A percentile compares a stretch with the other conserved stretches of the same genome.
Evolutionary conservation across 2,888 invertebrate species (phyloP).

Genomic region (Glaucopsyche alexis): DNA sequence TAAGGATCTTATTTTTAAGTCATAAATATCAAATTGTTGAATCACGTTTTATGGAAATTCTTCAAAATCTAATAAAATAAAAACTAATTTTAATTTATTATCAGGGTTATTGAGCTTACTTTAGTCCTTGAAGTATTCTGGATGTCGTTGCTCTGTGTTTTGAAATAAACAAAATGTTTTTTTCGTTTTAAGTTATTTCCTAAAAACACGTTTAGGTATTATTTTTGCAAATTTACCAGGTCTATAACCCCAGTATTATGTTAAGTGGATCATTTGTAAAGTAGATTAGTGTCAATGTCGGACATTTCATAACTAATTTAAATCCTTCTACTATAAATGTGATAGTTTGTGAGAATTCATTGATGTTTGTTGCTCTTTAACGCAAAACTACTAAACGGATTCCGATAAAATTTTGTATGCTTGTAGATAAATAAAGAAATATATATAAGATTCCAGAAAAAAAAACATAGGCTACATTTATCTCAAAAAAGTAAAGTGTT

Average conservation of each 20-base stretch:
- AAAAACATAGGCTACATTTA: no score
- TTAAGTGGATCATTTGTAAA: neutral
- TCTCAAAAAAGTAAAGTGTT: no score
- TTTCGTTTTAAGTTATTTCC: neutral
- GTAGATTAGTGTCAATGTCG: slow-evolving; percentile 1
- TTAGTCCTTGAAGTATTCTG: neutral
- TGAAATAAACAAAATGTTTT: neutral
- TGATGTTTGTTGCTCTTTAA: no score
- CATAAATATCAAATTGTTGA: no score
- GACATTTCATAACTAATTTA: slow-evolving; percentile 1
- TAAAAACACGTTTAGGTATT: neutral
- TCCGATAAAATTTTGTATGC: no score
- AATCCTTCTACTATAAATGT: neutral
- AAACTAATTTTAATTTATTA: neutral
- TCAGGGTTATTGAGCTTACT: neutral
- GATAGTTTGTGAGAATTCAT: no score
- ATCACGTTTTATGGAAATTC: neutral
- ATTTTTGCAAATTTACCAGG: neutral
- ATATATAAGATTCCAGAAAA: no score
- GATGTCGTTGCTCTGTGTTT: neutral
- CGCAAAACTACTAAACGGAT: no score
- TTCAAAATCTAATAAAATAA: neutral
- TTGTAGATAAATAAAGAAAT: no score
- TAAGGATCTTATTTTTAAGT: no score
- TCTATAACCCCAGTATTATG: neutral